phyloP scores from a whole-genome alignment of 1,140 invertebrate species.

The Drosophila rhopaloa region DNA sequence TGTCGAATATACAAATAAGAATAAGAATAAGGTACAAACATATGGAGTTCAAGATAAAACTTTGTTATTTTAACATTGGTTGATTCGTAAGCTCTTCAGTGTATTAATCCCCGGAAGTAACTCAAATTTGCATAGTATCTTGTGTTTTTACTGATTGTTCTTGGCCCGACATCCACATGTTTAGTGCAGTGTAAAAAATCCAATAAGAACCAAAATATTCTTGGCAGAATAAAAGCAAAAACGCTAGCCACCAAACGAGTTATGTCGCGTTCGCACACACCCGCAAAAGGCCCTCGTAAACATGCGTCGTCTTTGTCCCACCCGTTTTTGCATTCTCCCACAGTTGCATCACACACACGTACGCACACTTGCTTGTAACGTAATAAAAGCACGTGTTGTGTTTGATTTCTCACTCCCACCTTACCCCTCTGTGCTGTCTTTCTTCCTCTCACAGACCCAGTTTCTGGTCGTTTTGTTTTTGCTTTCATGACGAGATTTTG shows the following conservation, averaged over 20 bases:
- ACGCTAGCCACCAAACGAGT: conserved; percentile 55
- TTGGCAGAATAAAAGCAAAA: conserved; percentile 23
- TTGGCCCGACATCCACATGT: not conserved
- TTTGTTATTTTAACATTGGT: no score
- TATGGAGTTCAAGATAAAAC: no score
- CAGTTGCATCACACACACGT: conserved; percentile 63
- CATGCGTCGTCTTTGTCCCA: conserved; percentile 32
- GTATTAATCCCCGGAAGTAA: not conserved
- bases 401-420: conserved; percentile 61
- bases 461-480: conserved; percentile 49
- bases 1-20: not conserved
- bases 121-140: not conserved
- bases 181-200: conserved; percentile 7
- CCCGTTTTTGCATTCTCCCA: conserved; percentile 29
- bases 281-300: conserved; percentile 1
- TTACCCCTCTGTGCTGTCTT: not conserved
- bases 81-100: no score
- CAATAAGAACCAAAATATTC: conserved; percentile 40
- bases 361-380: conserved; percentile 53
- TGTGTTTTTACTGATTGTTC: not conserved
- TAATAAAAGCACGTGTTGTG: conserved; percentile 82
- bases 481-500: conserved; percentile 60
- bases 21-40: no score
- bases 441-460: not conserved
- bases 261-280: conserved; percentile 39